Evolutionary conservation across 2,113 vertebrate species (phyloP).

Genomic region (Lucifuga dentata): DNA sequence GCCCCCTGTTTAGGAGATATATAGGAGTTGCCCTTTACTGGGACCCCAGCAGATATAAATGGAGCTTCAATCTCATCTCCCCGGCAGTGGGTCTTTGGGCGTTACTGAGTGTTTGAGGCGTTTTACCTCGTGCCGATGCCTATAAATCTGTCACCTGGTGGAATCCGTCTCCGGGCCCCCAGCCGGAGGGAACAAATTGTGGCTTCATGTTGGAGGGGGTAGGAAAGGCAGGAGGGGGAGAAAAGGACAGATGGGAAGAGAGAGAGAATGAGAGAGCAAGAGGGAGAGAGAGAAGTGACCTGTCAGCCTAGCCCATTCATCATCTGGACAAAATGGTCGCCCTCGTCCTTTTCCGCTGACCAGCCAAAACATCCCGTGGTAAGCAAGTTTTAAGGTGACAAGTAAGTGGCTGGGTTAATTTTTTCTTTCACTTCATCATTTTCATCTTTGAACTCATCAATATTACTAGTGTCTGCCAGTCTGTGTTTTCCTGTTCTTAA

Average conservation of each 20-base stretch:
- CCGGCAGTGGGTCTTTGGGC: constrained; percentile 80
- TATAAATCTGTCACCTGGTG: constrained; percentile 93
- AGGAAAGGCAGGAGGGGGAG: constrained; percentile 32
- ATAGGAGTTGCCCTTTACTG: constrained; percentile 73
- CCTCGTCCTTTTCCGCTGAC: constrained; percentile 82
- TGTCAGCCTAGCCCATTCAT: constrained; percentile 90
- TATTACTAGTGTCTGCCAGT: constrained; percentile 6
- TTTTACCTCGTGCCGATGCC: constrained; percentile 87
- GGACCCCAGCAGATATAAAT: constrained; percentile 80
- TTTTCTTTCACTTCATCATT: too few relatives aligned
- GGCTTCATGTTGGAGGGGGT: constrained; percentile 81
- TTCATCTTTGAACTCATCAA: constrained; percentile 18
- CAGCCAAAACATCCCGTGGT: constrained; percentile 87
- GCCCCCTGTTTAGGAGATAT: constrained; percentile 62
- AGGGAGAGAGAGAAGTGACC: constrained; percentile 88
- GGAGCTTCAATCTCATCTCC: constrained; percentile 81
- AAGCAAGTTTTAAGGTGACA: constrained; percentile 87
- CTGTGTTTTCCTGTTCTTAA: constrained; percentile 1
- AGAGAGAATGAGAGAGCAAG: constrained; percentile 23
- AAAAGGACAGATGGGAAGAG: constrained; percentile 34
- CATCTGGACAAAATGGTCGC: constrained; percentile 91
- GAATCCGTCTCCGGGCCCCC: constrained; percentile 89
- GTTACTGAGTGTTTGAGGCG: constrained; percentile 86
- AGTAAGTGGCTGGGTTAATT: constrained; percentile 53
- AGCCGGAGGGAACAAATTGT: constrained; percentile 91